A percentile compares a stretch with the other conserved stretches of the same genome.
phyloP scores from a whole-genome alignment of 1,140 invertebrate species.

The Rhyacophila brunnea region DNA sequence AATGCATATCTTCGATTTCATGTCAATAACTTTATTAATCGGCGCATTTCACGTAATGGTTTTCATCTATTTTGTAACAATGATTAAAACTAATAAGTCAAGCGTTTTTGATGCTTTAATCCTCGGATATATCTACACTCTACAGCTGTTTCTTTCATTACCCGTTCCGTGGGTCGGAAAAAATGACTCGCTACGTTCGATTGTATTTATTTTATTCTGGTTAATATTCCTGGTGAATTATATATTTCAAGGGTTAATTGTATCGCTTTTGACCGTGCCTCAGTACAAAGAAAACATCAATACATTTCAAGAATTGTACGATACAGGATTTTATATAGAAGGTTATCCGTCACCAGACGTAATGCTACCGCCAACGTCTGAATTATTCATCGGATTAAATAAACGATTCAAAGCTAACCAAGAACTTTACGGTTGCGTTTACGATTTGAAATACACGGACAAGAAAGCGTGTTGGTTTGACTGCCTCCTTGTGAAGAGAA shows the following conservation, averaged over 20 bases:
- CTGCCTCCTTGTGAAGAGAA: conserved; percentile 45
- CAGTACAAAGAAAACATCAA: conserved; percentile 47
- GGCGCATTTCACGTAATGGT: conserved; percentile 5
- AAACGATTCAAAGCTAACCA: conserved; percentile 39
- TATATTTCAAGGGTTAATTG: conserved; percentile 44
- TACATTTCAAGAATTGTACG: conserved; percentile 47
- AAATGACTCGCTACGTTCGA: conserved; percentile 9
- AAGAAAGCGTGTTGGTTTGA: conserved; percentile 46
- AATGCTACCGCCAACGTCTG: conserved; percentile 43
- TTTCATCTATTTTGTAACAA: conserved; percentile 7
- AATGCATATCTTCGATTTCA: conserved; percentile 19
- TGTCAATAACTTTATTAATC: conserved; percentile 9
- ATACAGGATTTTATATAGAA: conserved; percentile 45
- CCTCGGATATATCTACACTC: conserved; percentile 8
- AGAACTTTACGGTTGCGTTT: conserved; percentile 43
- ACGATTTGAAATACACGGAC: conserved; percentile 41
- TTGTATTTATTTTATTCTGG: conserved; percentile 27
- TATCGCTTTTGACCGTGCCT: conserved; percentile 46
- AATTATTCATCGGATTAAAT: conserved; percentile 43
- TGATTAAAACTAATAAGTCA: conserved; percentile 4
- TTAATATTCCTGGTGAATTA: conserved; percentile 31
- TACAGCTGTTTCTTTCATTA: conserved; percentile 17
- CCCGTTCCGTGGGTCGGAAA: conserved; percentile 17
- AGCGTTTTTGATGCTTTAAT: conserved; percentile 1
- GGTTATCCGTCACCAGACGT: conserved; percentile 48